A percentile compares a stretch with the other conserved stretches of the same genome.
These are phyloP conservation scores for Choloepus didactylus DNA, from an alignment of 2,797 vertebrate genomes.

Conservation along the genomic window DNA sequence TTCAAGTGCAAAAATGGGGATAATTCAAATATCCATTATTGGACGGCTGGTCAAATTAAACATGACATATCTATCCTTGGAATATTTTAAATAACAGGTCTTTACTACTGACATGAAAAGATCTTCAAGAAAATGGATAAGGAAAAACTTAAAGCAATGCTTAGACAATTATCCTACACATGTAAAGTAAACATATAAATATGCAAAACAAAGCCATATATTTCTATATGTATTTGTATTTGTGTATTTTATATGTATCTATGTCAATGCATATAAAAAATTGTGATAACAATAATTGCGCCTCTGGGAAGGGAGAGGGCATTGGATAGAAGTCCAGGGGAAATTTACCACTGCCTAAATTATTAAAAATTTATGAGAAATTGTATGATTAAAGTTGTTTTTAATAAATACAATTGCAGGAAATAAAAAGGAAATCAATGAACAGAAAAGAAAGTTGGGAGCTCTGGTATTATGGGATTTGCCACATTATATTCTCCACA, in stretches of 20 bases:
- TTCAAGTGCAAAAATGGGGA: background rate
- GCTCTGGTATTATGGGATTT: background rate
- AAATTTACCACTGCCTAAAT: background rate
- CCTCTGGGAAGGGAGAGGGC: background rate
- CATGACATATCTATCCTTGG: background rate
- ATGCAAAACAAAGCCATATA: background rate
- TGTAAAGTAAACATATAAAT: slow-evolving; percentile 33
- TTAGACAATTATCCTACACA: background rate
- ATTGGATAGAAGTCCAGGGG: slow-evolving; percentile 6
- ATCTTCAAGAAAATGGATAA: background rate
- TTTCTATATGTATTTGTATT: background rate
- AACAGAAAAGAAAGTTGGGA: background rate
- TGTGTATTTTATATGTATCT: background rate
- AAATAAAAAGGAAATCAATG: background rate
- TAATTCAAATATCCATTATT: background rate
- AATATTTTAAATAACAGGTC: background rate
- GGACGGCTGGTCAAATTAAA: slow-evolving; percentile 23
- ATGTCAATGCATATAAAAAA: background rate
- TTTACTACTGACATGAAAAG: slow-evolving; percentile 9
- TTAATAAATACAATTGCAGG: slow-evolving; percentile 3
- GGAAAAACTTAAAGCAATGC: background rate
- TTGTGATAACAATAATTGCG: background rate
- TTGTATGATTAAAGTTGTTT: slow-evolving; percentile 48
- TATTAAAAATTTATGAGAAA: slow-evolving; percentile 35
- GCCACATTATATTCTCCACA: background rate